Evolutionary conservation across 2,113 vertebrate species (phyloP).

Genomic region (Cavia aperea): DNA sequence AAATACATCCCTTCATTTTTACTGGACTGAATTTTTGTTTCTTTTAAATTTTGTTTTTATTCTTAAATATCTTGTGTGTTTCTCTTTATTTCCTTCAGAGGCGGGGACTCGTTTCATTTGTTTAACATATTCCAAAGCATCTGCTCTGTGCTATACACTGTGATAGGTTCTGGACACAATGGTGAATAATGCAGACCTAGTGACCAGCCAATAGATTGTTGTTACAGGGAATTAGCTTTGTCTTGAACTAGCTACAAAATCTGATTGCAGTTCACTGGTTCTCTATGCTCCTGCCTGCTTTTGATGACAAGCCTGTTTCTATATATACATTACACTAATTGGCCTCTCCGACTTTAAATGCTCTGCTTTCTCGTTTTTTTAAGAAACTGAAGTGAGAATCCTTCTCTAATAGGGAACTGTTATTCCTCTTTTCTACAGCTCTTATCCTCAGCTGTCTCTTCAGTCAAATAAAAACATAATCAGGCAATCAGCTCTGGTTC

Average conservation of each 20-base stretch:
- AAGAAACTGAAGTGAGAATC: not conserved
- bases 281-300: not conserved
- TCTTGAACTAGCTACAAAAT: not conserved
- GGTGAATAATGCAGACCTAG: not conserved
- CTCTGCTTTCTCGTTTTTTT: constrained; percentile 3
- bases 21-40: not conserved
- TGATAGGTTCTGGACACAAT: not conserved
- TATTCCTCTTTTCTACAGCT: not conserved
- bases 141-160: not conserved
- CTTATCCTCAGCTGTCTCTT: constrained; percentile 38
- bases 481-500: not conserved
- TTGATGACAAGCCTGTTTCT: not conserved
- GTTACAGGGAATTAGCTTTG: not conserved
- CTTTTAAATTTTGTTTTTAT: not conserved
- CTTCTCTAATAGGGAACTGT: not conserved
- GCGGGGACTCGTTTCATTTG: not conserved
- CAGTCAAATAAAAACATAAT: constrained; percentile 37
- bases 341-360: not conserved
- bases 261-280: not conserved
- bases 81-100: not conserved
- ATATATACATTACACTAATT: not conserved
- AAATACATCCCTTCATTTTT: not conserved
- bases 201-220: not conserved
- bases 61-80: too few relatives aligned
- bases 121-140: not conserved